Conservation (phyloP, 2,113 vertebrate genomes). For the Mormoops blainvillei region DNA sequence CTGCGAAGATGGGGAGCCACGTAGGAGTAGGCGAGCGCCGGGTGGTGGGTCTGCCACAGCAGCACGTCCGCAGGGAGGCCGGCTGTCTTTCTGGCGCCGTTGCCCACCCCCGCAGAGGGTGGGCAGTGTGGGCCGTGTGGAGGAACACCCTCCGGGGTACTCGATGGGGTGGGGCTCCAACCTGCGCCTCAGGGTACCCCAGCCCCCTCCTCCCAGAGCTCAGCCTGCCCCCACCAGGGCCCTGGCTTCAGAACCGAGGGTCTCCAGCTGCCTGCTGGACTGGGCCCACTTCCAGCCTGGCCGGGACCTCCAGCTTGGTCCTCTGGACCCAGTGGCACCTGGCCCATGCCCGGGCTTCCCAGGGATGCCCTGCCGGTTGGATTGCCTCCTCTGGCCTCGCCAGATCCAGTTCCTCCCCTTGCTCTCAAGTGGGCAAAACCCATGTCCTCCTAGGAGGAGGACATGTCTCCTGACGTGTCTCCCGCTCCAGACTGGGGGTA, state of each 20-base stretch:
- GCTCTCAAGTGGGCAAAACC: no score
- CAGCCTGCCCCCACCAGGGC: neutral
- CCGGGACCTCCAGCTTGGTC: neutral
- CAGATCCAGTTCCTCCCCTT: neutral
- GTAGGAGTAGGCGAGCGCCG: fast-evolving
- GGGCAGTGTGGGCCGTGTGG: no score
- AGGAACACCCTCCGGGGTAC: no score
- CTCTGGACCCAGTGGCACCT: fast-evolving
- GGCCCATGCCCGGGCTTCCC: neutral
- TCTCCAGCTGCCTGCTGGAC: neutral
- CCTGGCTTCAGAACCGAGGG: neutral
- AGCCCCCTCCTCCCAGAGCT: neutral
- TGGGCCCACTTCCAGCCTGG: neutral
- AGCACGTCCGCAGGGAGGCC: neutral
- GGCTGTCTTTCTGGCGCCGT: neutral
- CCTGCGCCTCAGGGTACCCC: neutral
- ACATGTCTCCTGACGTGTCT: neutral
- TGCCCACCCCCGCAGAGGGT: neutral
- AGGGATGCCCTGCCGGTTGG: neutral
- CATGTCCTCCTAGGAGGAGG: neutral
- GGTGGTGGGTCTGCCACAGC: neutral
- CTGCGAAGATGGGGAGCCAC: neutral
- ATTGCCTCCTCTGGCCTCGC: fast-evolving
- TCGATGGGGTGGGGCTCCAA: no score
- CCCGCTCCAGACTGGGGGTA: neutral